These are phyloP conservation scores for Tauraco hartlaubi DNA, from an alignment of 2,797 vertebrate species.

Conservation along the genomic window DNA sequence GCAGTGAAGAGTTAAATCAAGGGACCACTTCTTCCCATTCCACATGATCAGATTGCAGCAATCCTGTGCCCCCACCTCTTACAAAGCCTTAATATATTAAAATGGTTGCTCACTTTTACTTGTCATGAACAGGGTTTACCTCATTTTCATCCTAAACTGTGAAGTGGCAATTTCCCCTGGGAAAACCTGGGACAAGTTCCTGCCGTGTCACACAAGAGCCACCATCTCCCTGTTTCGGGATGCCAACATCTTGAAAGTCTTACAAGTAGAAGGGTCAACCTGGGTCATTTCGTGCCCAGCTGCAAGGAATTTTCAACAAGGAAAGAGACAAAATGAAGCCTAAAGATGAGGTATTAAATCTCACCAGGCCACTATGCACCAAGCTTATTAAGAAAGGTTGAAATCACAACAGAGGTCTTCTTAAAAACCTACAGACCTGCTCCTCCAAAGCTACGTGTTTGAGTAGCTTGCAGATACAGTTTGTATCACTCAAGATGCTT, in stretches of 20 bases:
- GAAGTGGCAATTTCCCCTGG: not conserved
- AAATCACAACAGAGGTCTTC: not conserved
- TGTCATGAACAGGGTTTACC: not conserved
- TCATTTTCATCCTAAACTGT: not conserved
- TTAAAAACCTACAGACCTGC: not conserved
- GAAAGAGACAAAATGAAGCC: not conserved
- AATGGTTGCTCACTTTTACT: not conserved
- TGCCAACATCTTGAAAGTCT: not conserved
- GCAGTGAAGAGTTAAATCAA: not conserved
- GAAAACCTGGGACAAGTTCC: not conserved
- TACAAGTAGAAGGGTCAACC: not conserved
- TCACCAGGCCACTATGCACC: not conserved
- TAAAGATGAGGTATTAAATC: not conserved
- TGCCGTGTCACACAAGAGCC: not conserved
- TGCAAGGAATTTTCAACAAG: not conserved
- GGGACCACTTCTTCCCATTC: not conserved
- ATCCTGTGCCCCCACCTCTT: not conserved
- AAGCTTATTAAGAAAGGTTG: not conserved
- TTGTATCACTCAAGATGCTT: not conserved
- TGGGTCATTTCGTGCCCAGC: not conserved
- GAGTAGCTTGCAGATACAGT: not conserved
- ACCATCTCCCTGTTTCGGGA: not conserved
- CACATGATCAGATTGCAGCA: fast-evolving
- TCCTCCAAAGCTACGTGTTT: not conserved
- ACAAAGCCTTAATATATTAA: not conserved